These are phyloP conservation scores for Microcebus ravelobensis DNA, from an alignment of 2,113 vertebrate species.

Conservation along the genomic window DNA sequence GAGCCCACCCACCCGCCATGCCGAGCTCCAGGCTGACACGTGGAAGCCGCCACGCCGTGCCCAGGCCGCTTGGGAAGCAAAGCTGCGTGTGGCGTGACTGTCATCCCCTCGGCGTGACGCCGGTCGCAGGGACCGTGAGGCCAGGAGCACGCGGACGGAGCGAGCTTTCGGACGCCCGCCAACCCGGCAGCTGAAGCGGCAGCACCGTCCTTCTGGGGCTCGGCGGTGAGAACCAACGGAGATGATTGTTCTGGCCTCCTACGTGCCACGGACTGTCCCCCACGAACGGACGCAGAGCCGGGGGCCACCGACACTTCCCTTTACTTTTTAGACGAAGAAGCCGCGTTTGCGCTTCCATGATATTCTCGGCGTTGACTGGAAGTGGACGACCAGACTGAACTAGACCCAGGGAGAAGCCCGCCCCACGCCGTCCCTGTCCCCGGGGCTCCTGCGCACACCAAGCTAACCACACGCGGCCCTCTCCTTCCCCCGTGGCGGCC, in stretches of 20 bases:
- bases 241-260: neutral
- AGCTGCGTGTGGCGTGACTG: accelerated
- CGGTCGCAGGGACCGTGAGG: neutral
- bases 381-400: too few relatives aligned
- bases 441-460: accelerated
- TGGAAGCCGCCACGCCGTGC: accelerated
- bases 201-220: accelerated
- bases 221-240: accelerated
- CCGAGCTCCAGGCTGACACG: accelerated
- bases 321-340: neutral
- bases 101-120: neutral
- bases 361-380: neutral
- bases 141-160: accelerated
- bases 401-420: neutral
- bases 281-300: neutral
- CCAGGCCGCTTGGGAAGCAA: neutral
- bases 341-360: accelerated
- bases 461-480: too few relatives aligned
- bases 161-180: neutral
- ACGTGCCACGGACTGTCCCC: neutral
- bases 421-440: accelerated
- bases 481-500: too few relatives aligned
- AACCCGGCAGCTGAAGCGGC: accelerated
- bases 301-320: accelerated
- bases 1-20: too few relatives aligned